Evolutionary conservation across 2,888 invertebrate species (phyloP), one percentile per base, ranked within the genome.

Genomic region (Noctua janthina): DNA sequence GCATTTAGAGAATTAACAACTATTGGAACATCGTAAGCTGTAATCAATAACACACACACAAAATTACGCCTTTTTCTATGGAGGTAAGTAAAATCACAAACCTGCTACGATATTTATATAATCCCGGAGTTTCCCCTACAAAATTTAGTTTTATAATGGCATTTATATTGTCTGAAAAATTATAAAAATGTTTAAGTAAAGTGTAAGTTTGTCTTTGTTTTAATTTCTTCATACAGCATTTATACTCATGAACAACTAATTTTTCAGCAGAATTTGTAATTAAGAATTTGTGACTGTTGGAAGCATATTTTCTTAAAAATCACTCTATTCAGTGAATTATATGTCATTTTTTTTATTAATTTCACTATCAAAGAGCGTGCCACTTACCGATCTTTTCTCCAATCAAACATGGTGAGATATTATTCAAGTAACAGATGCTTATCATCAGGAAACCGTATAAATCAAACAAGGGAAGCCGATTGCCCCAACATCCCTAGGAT

Each of bases 401-500:
- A 35, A 70, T 56, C 23, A 51, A 67, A 66, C 23, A 35, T 20
- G 15, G 59, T 71, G 39, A 23, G 20, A 83, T 59, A 66, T 62
- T 35, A 76, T 39, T 46, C 39, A 62, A 79, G 13, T 69, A 54
- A 66, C 7, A 83, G 86, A 88, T 87, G 35, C 29, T 81, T 82
- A 88, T 88, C 81, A 84, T 13, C 66, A 83, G 86, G 89, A 88
- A 87, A 82, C 64, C 15, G 23, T 46, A 76, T 71, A 54, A 70
- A 68, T 83, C 76, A 79, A 78, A 70, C 72, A 74, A 86, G 79
- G 78, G 76, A 78, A 80, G n/a, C 72, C 46, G 73, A 76, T 85
- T 85, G 71, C 86, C 8, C 64, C 70, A 83, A 87, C 87, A 86
- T 87, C 86, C 87, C 87, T 76, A 78, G 87, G 85, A 87, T 81